Evolutionary conservation across 2,113 vertebrate genomes (phyloP).

Genomic region (Leuciscus idus): DNA sequence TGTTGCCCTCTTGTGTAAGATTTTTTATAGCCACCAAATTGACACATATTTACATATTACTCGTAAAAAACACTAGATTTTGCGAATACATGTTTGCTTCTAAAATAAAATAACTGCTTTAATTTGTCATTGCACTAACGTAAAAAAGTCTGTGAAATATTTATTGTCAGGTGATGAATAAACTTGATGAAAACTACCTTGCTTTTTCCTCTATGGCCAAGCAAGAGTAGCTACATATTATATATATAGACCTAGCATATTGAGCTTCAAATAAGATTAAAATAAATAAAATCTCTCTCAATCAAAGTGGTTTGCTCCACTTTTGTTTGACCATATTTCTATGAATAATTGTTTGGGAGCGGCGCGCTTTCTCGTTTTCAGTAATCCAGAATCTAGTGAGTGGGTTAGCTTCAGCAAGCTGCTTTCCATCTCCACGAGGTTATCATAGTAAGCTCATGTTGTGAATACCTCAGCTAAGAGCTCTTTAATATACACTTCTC

Average conservation of each 20-base stretch:
- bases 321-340: background rate
- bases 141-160: too few relatives aligned
- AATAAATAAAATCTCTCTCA: background rate
- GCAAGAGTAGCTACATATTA: background rate
- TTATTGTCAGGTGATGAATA: too few relatives aligned
- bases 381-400: constrained; percentile 4
- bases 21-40: too few relatives aligned
- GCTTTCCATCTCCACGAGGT: constrained; percentile 38
- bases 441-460: constrained; percentile 52
- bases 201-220: background rate
- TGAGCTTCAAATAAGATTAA: background rate
- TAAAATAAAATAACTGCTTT: too few relatives aligned
- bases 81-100: too few relatives aligned
- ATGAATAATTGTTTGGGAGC: background rate
- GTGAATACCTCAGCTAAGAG: constrained; percentile 54
- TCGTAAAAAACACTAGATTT: too few relatives aligned
- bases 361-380: background rate
- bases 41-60: too few relatives aligned
- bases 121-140: too few relatives aligned
- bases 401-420: constrained; percentile 21
- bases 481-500: constrained; percentile 62
- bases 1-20: too few relatives aligned
- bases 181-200: background rate
- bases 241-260: background rate
- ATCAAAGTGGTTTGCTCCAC: background rate